Evolutionary conservation across 2,888 invertebrate species (phyloP).

Genomic region (Epirrhoe alternata): DNA sequence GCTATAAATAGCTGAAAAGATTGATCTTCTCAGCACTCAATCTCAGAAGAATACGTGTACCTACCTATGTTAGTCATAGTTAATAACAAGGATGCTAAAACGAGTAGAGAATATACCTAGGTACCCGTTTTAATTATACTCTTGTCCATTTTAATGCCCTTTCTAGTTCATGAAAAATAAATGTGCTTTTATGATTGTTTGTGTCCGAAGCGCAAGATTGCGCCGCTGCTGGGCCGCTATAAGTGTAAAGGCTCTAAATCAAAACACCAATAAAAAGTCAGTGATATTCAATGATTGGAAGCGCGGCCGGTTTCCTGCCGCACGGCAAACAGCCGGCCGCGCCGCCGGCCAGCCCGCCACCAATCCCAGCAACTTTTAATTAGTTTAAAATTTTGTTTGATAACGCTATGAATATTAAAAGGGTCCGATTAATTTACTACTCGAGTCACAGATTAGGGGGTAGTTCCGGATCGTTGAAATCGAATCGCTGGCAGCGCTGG

Average conservation of each 20-base stretch:
- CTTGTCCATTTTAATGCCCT: background rate
- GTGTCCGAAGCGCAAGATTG: background rate
- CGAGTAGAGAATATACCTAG: no score
- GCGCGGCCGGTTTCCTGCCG: slow-evolving; percentile 23
- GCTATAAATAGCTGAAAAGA: no score
- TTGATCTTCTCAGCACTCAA: no score
- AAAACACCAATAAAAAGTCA: slow-evolving; percentile 13
- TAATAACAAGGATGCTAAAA: no score
- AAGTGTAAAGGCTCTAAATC: slow-evolving; percentile 11
- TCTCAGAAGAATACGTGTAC: no score
- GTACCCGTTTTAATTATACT: background rate
- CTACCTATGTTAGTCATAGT: no score
- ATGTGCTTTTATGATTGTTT: background rate
- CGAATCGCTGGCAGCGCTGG: slow-evolving; percentile 55
- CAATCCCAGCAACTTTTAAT: slow-evolving; percentile 79
- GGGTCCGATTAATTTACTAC: slow-evolving; percentile 78
- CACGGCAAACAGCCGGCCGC: slow-evolving; percentile 30
- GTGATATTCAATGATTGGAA: slow-evolving; percentile 19
- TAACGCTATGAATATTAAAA: slow-evolving; percentile 82
- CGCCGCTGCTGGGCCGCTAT: background rate
- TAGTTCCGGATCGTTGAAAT: slow-evolving; percentile 34
- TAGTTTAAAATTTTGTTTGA: slow-evolving; percentile 82
- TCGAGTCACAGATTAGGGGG: slow-evolving; percentile 50
- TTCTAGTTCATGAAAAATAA: background rate
- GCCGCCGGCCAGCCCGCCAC: slow-evolving; percentile 44